Base-by-base conservation (phyloP, 2,888 invertebrate species). In the Caenorhabditis japonica region DNA sequence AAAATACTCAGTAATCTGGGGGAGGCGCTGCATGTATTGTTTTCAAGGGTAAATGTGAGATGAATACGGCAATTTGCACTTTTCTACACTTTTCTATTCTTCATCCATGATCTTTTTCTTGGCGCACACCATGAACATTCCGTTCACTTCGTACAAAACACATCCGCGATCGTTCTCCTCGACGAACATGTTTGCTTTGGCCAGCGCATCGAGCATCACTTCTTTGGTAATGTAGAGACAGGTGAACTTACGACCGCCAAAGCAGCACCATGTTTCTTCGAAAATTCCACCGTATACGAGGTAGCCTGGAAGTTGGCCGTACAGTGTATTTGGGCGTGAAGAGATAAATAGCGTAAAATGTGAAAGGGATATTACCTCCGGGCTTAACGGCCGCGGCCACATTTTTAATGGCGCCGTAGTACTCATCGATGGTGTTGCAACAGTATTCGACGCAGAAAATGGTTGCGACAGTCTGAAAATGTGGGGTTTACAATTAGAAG, bases 391-490 rank as follows among this genome's bases (percentile, higher is more conserved):
- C 76, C 3, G 30, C 41, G 0, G 66, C 76, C 30, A 84, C 77
- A 55, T 81, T 77, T 25, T 70, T 61, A 61, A 85, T 73, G 23
- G 82, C 77, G 7, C 62, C 25, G 38, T 73, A 74, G 68, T 86
- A 86, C 59, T 87, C 84, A 8, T 78, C 62, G 19, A 76, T 56
- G 27, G 76, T 82, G 47, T 81, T 82, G 62, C 81, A 82, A 60
- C 87, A 85, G 55, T 87, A 87, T 43, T 86, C 86, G 23, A 85
- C 61, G 38, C 85, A 87, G 79, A 86, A 87, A 38, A 86, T 82
- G 12, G 83, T 83, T 13, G 83, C 83, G 21, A 86, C 73, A 8
- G 76, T 68, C 78, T 85, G 52, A 36, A 81, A 71, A 13, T 33
- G 3, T 17, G n/a, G n/a, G n/a, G n/a, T n/a, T n/a, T n/a, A n/a